Evolutionary conservation across 2,797 vertebrate species (phyloP).

Genomic region (Clarias platycephalus): DNA sequence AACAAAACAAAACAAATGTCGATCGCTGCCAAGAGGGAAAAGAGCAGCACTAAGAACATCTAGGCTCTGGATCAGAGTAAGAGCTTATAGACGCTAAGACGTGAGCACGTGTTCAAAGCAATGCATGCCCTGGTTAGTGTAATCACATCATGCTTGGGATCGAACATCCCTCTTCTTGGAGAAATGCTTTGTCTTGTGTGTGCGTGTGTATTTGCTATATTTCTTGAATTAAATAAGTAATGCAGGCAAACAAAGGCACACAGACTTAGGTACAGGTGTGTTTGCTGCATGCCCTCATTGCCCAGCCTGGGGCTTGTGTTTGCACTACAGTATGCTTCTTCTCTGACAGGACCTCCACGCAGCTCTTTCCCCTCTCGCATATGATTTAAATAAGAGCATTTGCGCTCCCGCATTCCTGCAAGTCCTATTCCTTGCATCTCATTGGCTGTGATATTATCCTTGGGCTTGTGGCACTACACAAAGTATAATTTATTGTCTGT

Average conservation of each 20-base stretch:
- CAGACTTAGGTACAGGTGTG: slow-evolving; percentile 37
- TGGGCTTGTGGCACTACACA: slow-evolving; percentile 65
- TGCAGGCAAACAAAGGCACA: slow-evolving; percentile 34
- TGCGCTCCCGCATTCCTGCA: slow-evolving; percentile 58
- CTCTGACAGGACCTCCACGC: slow-evolving; percentile 59
- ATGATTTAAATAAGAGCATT: slow-evolving; percentile 66
- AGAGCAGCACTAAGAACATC: background rate
- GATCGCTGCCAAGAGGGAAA: background rate
- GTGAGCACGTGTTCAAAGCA: background rate
- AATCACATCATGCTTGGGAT: background rate
- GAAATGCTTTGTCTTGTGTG: slow-evolving; percentile 44
- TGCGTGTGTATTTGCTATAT: slow-evolving; percentile 48
- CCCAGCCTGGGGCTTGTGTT: slow-evolving; percentile 53
- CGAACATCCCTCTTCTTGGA: slow-evolving; percentile 7
- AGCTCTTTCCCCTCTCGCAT: slow-evolving; percentile 56
- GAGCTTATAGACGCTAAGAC: background rate
- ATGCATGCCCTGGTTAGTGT: background rate
- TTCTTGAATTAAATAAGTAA: slow-evolving; percentile 1
- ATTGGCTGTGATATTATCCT: slow-evolving; percentile 69
- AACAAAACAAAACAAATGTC: background rate
- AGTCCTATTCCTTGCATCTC: slow-evolving; percentile 65
- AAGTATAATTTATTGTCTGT: slow-evolving; percentile 79
- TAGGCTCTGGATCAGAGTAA: background rate
- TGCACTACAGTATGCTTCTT: slow-evolving; percentile 34
- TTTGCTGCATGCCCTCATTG: slow-evolving; percentile 49